Evolutionary conservation across 2,113 vertebrate genomes (phyloP).

Genomic region (Plectropomus leopardus): DNA sequence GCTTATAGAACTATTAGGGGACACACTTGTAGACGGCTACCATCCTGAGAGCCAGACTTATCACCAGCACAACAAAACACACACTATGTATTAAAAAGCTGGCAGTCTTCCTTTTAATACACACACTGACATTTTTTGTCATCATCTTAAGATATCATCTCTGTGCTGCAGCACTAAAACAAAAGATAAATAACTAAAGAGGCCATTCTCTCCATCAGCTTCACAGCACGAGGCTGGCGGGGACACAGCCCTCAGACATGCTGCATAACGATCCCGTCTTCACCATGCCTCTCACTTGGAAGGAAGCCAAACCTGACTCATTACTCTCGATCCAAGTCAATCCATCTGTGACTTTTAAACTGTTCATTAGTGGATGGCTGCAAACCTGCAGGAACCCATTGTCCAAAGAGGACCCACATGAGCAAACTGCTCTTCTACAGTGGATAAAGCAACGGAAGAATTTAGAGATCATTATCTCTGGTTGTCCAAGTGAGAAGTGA

Average conservation of each 20-base stretch:
- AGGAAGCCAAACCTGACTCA: not conserved
- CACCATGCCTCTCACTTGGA: not conserved
- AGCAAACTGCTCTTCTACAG: conserved; percentile 10
- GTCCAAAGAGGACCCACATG: conserved; percentile 27
- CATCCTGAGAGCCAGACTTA: conserved; percentile 10
- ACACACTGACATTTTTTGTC: not conserved
- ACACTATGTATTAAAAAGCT: conserved; percentile 12
- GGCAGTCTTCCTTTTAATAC: conserved; percentile 11
- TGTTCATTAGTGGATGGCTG: conserved; percentile 46
- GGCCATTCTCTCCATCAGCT: not conserved
- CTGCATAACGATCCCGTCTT: conserved; percentile 9
- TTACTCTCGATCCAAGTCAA: too few relatives aligned
- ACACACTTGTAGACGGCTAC: not conserved
- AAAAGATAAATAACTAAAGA: not conserved
- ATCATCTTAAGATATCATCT: not conserved
- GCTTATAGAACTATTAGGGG: conserved; percentile 18
- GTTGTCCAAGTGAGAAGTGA: conserved; percentile 53
- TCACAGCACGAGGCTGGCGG: conserved; percentile 4
- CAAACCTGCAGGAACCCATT: conserved; percentile 18
- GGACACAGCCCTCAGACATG: not conserved
- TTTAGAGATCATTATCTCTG: conserved; percentile 68
- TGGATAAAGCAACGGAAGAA: conserved; percentile 20
- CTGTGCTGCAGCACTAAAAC: not conserved
- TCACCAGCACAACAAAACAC: conserved; percentile 25
- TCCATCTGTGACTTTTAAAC: conserved; percentile 56